These are phyloP conservation scores for Brachirus orientalis DNA, from an alignment of 2,113 vertebrate genomes.

Conservation along the genomic window DNA sequence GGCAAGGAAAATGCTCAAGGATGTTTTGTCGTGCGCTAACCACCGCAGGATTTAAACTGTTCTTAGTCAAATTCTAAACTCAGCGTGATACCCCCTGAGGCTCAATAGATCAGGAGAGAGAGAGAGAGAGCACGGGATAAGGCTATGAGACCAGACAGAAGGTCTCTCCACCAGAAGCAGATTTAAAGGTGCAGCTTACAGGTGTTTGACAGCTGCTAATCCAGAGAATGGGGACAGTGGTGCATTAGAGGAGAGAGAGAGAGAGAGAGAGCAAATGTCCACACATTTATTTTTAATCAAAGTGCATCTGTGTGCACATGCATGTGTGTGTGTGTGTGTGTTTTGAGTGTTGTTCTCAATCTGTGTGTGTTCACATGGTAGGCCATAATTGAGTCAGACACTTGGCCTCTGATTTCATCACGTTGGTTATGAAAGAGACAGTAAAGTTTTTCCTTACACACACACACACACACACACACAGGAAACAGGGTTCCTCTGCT, in stretches of 20 bases:
- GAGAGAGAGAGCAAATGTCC: too few relatives aligned
- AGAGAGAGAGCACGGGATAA: constrained; percentile 34
- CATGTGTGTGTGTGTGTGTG: constrained; percentile 23
- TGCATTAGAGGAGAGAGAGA: constrained; percentile 1
- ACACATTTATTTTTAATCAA: too few relatives aligned
- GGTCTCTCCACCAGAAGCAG: constrained; percentile 14
- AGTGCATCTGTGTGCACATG: background rate
- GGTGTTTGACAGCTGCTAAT: constrained; percentile 39
- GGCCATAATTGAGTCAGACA: constrained; percentile 72
- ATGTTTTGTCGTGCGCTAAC: constrained; percentile 15
- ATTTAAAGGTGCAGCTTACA: constrained; percentile 23
- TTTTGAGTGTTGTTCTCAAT: constrained; percentile 19
- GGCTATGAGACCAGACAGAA: constrained; percentile 15
- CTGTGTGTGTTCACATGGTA: constrained; percentile 49
- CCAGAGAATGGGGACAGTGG: constrained; percentile 27
- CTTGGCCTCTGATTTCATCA: constrained; percentile 80
- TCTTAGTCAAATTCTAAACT: constrained; percentile 36
- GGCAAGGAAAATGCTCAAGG: constrained; percentile 16
- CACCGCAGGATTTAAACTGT: constrained; percentile 23
- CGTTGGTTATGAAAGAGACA: constrained; percentile 74
- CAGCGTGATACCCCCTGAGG: constrained; percentile 14
- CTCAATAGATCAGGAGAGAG: constrained; percentile 16
- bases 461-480: constrained; percentile 19
- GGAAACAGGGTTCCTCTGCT: constrained; percentile 30
- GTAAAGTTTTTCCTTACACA: constrained; percentile 45